These are phyloP conservation scores for Sinocyclocheilus grahami DNA, from an alignment of 2,113 vertebrate species.

Conservation along the genomic window DNA sequence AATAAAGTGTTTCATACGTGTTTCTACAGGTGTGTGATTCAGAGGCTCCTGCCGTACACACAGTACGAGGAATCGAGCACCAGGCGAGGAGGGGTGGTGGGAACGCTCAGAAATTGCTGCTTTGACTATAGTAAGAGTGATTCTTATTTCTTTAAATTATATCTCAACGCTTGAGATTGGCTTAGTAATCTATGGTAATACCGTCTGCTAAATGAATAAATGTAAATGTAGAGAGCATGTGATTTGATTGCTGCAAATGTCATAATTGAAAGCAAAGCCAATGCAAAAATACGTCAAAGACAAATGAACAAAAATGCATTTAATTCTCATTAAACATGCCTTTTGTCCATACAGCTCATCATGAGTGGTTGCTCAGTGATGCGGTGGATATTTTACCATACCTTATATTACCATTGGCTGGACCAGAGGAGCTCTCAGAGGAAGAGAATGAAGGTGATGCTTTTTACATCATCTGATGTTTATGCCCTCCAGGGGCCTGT, in stretches of 20 bases:
- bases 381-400: conserved; percentile 87
- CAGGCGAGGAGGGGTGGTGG: conserved; percentile 82
- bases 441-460: conserved; percentile 81
- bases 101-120: conserved; percentile 89
- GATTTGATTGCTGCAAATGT: neutral
- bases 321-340: neutral
- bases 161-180: neutral
- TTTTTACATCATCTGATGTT: neutral
- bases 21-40: conserved; percentile 74
- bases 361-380: conserved; percentile 85
- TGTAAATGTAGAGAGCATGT: neutral
- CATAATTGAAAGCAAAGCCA: neutral
- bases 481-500: neutral
- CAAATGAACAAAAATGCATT: neutral
- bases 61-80: conserved; percentile 71
- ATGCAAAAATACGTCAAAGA: neutral
- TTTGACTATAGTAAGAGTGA: conserved; percentile 80
- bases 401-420: conserved; percentile 87
- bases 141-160: neutral
- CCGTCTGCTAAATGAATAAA: neutral
- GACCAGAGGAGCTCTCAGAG: conserved; percentile 87
- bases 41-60: conserved; percentile 82
- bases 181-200: neutral
- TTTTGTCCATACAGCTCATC: conserved; percentile 71
- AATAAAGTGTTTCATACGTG: conserved; percentile 45